Base-by-base conservation (phyloP, 2,113 vertebrate species). In the Rhodinocichla rosea region DNA sequence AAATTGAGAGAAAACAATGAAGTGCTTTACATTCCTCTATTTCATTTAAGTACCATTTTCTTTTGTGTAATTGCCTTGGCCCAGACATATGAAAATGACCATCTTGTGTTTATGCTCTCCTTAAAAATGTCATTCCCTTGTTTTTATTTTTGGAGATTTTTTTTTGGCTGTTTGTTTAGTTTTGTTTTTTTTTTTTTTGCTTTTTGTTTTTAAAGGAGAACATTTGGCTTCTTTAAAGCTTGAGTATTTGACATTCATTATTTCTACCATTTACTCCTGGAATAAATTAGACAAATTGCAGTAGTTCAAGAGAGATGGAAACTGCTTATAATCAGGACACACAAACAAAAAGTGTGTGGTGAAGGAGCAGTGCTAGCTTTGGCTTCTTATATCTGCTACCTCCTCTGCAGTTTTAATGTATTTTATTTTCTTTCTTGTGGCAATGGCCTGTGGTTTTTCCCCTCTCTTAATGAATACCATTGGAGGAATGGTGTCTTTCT, bases 31-130 rank as follows among this genome's bases (percentile, higher is more conserved):
- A 27, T 87, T 79, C 37, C 7, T 7, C 47, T 84, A 12, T 50
- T 70, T 90, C 67, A 52, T 57, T 69, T 76, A 88, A 56, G 63
- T 65, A 60, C 75, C 67, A 27, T 73, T 94, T 94, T 74, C 47
- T 70, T 52, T 62, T 7, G 5, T 67, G 50, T 91, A 65, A 88
- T 91, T 95, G 78, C 67, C 63, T 11, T 70, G 75, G 82, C 80
- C 50, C 33, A 63, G 23, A 50, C 39, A 5, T 44, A 39, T 50
- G 85, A 91, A 93, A 86, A 85, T 86, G 42, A 67, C 71, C 37
- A 18, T 80, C 56, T 42, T 80, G 71, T 93, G 42, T 94, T 89
- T 92, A 83, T 76, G 65, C 26, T 44, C 33, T 87, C 27, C 44
- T 91, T 74, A 67, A 84, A 95, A 89, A 82, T 44, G 37, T 30